Percentiles rank a stretch among this genome's conserved stretches.
phyloP scores from a whole-genome alignment of 35 echinoderm and acorn worm genomes.

The Patiria miniata region DNA sequence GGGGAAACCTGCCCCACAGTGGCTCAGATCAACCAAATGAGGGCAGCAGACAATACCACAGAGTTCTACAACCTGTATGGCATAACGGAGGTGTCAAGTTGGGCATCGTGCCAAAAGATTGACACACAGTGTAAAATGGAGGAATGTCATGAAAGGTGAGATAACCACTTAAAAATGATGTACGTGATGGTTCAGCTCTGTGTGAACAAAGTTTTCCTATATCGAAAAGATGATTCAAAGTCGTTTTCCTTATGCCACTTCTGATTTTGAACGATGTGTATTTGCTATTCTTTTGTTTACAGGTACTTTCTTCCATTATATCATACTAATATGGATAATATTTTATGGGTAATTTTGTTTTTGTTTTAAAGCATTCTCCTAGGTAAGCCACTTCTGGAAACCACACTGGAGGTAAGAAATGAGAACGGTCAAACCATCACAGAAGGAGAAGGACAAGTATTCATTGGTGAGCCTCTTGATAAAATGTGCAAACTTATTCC shows the following conservation, averaged over 20 bases:
- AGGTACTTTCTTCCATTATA: no score
- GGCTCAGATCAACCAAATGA: constrained; percentile 53
- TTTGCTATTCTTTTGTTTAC: no score
- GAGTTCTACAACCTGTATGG: constrained; percentile 94
- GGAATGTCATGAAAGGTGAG: background rate
- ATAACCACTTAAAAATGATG: background rate
- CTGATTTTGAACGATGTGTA: no score
- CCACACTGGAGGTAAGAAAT: constrained; percentile 66
- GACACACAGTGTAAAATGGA: background rate
- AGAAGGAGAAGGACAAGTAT: constrained; percentile 61
- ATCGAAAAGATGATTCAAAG: no score
- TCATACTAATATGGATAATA: no score
- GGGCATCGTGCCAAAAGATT: constrained; percentile 76
- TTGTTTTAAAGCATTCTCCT: constrained; percentile 75
- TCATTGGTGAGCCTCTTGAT: constrained; percentile 63
- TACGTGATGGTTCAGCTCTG: no score
- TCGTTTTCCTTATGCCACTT: no score
- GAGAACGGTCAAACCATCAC: constrained; percentile 32
- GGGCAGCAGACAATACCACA: constrained; percentile 63
- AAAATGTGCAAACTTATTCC: no score
- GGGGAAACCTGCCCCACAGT: constrained; percentile 83
- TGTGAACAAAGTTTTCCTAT: no score
- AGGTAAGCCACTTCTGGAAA: constrained; percentile 63
- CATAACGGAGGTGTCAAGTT: constrained; percentile 91
- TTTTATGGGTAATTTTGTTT: background rate